Conservation (phyloP, 2,797 vertebrate genomes). For the Sebastes hopkinsi region DNA sequence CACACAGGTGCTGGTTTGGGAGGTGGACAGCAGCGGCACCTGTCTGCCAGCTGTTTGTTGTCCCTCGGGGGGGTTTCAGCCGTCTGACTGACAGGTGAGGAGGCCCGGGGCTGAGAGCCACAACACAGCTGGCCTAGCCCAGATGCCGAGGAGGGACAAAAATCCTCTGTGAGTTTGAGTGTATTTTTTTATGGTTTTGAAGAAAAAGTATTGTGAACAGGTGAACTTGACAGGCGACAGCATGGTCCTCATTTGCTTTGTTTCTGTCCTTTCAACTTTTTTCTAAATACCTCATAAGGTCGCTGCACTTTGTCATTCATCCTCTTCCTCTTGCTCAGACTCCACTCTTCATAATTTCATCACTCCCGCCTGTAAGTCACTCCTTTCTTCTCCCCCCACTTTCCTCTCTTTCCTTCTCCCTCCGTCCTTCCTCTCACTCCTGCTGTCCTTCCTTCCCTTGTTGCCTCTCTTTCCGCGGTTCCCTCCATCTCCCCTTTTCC, state of each 20-base stretch:
- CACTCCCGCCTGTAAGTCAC: not conserved
- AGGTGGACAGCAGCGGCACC: slow-evolving; percentile 71
- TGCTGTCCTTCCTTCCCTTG: slow-evolving; percentile 74
- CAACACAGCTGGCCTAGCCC: slow-evolving; percentile 77
- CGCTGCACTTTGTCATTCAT: slow-evolving; percentile 32
- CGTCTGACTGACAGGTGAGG: slow-evolving; percentile 78
- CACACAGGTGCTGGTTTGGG: slow-evolving; percentile 64
- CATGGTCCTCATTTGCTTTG: slow-evolving; percentile 7
- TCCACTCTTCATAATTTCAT: slow-evolving; percentile 10
- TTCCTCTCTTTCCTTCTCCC: not conserved
- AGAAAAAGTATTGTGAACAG: slow-evolving; percentile 50
- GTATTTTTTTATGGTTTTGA: slow-evolving; percentile 32
- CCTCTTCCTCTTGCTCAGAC: slow-evolving; percentile 9
- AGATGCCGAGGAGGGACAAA: slow-evolving; percentile 72
- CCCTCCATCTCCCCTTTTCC: slow-evolving; percentile 83
- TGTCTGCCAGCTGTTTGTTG: slow-evolving; percentile 82
- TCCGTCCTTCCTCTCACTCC: slow-evolving; percentile 47
- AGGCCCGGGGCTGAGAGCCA: slow-evolving; percentile 65
- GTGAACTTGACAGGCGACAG: slow-evolving; percentile 39
- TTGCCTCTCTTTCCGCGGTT: slow-evolving; percentile 73
- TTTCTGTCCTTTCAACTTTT: slow-evolving; percentile 20
- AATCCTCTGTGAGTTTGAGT: slow-evolving; percentile 37
- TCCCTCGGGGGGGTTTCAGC: slow-evolving; percentile 81
- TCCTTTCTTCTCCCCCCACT: slow-evolving; percentile 14
- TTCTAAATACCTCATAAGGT: slow-evolving; percentile 17